Percentiles rank a stretch among this genome's conserved stretches.
phyloP scores from a whole-genome alignment of 1,140 invertebrate genomes.

The Pseudachorutes palmiensis region DNA sequence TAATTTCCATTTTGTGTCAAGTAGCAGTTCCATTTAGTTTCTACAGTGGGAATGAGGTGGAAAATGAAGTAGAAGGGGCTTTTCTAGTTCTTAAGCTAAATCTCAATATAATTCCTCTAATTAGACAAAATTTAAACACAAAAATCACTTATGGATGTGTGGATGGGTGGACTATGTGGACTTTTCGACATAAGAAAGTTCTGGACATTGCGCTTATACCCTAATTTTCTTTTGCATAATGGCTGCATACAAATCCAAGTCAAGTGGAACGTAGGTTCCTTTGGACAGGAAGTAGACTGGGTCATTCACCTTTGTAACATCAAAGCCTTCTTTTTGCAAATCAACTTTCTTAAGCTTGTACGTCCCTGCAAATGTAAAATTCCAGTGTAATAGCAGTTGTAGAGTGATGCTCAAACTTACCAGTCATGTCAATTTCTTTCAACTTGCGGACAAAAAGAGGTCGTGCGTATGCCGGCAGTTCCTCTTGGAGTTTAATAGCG shows the following conservation, averaged over 20 bases:
- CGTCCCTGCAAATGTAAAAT: background rate
- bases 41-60: no score
- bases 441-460: constrained; percentile 79
- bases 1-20: no score
- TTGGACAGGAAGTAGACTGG: background rate
- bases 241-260: background rate
- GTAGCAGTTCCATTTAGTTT: no score
- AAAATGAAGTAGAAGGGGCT: no score
- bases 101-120: no score
- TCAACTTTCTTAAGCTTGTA: background rate
- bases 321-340: background rate
- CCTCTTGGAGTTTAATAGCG: constrained; percentile 53
- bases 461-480: constrained; percentile 73
- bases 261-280: background rate
- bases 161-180: no score
- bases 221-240: constrained; percentile 13
- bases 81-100: no score
- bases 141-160: no score
- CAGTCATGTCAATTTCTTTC: constrained; percentile 75
- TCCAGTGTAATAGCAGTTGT: background rate
- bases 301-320: background rate
- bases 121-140: no score
- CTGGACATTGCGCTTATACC: no score
- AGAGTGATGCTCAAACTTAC: constrained; percentile 37
- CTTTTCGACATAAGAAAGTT: no score